A percentile compares a stretch with the other conserved stretches of the same genome.
Conservation (phyloP, 2,888 invertebrate genomes). For the Tipula confusa region DNA sequence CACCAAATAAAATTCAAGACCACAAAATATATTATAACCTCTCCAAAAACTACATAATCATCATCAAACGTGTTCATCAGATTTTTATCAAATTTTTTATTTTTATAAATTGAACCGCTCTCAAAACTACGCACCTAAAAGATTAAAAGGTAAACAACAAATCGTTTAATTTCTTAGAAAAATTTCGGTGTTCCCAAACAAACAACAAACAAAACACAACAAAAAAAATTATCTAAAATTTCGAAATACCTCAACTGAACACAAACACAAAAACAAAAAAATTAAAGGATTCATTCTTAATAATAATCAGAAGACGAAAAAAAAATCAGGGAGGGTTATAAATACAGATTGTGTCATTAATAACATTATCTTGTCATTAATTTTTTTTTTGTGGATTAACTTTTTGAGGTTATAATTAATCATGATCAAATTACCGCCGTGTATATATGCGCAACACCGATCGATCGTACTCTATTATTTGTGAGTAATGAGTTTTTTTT, state of each 20-base stretch:
- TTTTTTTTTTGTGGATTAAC: not conserved
- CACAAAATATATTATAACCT: not conserved
- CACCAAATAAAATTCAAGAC: not conserved
- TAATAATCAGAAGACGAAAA: not conserved
- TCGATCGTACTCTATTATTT: no score
- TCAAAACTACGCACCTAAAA: constrained; percentile 1
- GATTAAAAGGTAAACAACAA: constrained; percentile 25
- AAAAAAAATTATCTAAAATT: not conserved
- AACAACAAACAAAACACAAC: not conserved
- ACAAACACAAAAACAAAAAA: not conserved
- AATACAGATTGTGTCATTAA: constrained; percentile 16
- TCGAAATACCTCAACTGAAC: not conserved
- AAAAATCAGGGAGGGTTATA: constrained; percentile 12
- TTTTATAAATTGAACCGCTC: constrained; percentile 17
- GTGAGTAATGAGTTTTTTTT: not conserved
- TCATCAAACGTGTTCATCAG: constrained; percentile 25
- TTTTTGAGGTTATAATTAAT: constrained; percentile 8
- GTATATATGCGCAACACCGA: not conserved
- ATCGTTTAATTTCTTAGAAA: constrained; percentile 25
- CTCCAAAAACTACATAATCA: constrained; percentile 10
- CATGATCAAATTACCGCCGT: not conserved
- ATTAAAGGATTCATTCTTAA: constrained; percentile 20
- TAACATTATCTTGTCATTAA: constrained; percentile 12
- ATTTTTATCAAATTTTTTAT: constrained; percentile 12
- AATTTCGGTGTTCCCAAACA: constrained; percentile 20